Evolutionary conservation across 2,888 invertebrate species (phyloP), one percentile per base, ranked within the genome.

Genomic region (Automeris io): DNA sequence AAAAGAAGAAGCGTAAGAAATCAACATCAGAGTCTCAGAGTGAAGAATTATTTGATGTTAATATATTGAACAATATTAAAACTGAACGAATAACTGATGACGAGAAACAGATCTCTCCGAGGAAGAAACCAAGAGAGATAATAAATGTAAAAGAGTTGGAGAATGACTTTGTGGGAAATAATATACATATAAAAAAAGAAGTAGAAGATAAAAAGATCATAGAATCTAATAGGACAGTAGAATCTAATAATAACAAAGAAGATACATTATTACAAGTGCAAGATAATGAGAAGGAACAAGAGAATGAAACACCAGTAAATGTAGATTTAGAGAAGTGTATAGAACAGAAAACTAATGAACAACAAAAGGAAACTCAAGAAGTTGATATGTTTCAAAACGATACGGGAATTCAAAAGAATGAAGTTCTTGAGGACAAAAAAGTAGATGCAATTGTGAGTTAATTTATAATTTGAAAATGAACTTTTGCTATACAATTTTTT

Each of bases 111-210:
- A 83, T 82, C 35, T 80, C 82, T 0, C 78, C 80, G 0, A 53
- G 74, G 42, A 64, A 61, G 8, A 76, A 74, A 33, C 75, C 66
- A 1, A 54, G 72, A 25, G 80, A 86, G 46, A 86, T 87, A 1
- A 86, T 87, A 1, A 76, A 83, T 23, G 86, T 87, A 0, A 86
- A 81, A 49, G 81, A 87, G 40, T 35, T 87, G 13, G 86, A 87
- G 36, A 82, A 71, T 33, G 83, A 86, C 43, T 82, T 87, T 24
- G 83, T 82, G 0, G 77, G 73, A 1, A 72, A 62, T 13, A 81
- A 71, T 40, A 67, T 80, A 33, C 72, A 73, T 33, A 73, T 83
- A 2, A 85, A 82, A 41, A 60, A 77, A 19, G 83, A 82, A 47
- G 49, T 59, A 9, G 57, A 60, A 21, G 71, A 67, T 2, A 39